Evolutionary conservation across 2,113 vertebrate species (phyloP).

Genomic region (Columbina picui): DNA sequence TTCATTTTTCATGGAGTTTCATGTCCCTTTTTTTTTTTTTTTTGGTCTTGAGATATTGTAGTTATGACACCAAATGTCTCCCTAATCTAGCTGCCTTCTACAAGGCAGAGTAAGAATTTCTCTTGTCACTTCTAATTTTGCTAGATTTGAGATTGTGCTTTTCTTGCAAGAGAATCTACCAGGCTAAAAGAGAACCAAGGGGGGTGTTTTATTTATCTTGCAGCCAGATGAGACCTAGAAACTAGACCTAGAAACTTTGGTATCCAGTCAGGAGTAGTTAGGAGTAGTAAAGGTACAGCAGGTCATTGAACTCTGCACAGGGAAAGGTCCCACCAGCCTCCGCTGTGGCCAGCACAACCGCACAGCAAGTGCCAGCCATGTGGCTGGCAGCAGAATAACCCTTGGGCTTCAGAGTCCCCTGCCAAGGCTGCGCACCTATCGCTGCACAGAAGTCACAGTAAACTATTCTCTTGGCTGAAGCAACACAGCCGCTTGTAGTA

Average conservation of each 20-base stretch:
- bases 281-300: neutral
- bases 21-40: neutral
- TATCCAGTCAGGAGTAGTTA: neutral
- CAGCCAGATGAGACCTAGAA: neutral
- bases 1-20: neutral
- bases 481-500: neutral
- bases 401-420: neutral
- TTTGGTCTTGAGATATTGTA: neutral
- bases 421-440: neutral
- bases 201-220: neutral
- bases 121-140: neutral
- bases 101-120: neutral
- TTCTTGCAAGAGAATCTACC: neutral
- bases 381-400: neutral
- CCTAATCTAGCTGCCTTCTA: neutral
- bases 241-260: neutral
- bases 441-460: neutral
- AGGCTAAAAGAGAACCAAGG: neutral
- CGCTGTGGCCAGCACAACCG: neutral
- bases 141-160: neutral
- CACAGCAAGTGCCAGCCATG: fast-evolving
- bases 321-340: neutral
- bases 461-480: neutral
- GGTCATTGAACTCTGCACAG: neutral
- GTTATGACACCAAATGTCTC: neutral